Evolutionary conservation across 2,113 vertebrate genomes (phyloP), one percentile per base, ranked within the genome.

Genomic region (Holacanthus passer): DNA sequence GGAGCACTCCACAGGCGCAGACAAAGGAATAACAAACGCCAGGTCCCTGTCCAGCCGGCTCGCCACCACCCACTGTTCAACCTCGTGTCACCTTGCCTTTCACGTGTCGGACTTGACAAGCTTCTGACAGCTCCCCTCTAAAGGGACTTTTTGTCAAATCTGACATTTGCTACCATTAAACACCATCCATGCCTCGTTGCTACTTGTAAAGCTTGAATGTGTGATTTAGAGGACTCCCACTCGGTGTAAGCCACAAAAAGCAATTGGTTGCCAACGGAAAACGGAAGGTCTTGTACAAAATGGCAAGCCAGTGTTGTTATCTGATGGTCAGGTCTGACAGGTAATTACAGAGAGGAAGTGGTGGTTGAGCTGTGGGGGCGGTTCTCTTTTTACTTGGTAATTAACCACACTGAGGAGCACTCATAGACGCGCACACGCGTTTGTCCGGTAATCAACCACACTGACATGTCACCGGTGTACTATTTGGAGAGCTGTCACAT

Each of bases 311-410:
- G 17, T 19, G 73, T 72, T 71, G 65, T 85, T 85, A 86, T 91
- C 85, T 85, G 81, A 88, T 72, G 68, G 56, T 65, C 17, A 32
- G 27, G 66, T 53, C 70, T 88, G 87, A 90, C 87, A 90, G 91
- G 85, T 87, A 89, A 93, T 93, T 91, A 92, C 63, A 64, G 59
- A 37, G 60, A 69, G 58, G 52, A 58, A 43, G 58, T 1, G 19
- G 39, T 64, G 53, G 58, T 60, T 35, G 39, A 39, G 62, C 12
- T 56, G 11, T 1, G 19, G 24, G 72, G 32, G 11, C 0, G 41
- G n/a, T 35, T 60, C 29, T 53, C n/a, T 48, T 77, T 31, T 77
- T 31, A 24, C 60, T 45, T 68, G 55, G 22, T 83, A 87, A 88
- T 88, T 82, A 88, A 79, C 31, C 48, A 47, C 22, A 13, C 1